phyloP scores from a whole-genome alignment of 2,888 invertebrate species.

The Callimorpha dominula region DNA sequence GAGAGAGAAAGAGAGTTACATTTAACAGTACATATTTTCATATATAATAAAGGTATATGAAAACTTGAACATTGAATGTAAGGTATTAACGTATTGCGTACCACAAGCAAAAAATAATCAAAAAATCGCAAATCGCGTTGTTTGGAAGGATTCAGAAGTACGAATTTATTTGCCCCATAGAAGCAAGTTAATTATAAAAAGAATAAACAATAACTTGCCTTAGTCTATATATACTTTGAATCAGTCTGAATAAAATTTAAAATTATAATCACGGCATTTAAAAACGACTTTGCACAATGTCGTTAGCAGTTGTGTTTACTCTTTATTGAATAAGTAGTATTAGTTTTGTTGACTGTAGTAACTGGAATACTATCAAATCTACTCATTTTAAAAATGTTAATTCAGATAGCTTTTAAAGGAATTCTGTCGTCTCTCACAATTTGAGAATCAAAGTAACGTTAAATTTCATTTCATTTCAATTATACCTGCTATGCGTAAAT shows the following conservation, averaged over 20 bases:
- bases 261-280: not conserved
- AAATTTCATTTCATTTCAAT: not conserved
- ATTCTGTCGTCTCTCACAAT: not conserved
- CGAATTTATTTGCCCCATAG: not conserved
- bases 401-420: not conserved
- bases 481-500: not conserved
- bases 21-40: not conserved
- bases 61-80: not conserved
- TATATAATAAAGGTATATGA: not conserved
- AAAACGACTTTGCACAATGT: not conserved
- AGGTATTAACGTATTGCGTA: not conserved
- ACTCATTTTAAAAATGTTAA: not conserved
- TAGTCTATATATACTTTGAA: not conserved
- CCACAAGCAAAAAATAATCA: no score
- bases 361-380: not conserved
- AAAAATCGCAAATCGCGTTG: no score
- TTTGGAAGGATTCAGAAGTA: not conserved
- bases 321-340: not conserved
- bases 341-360: not conserved
- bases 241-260: not conserved
- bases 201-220: slow-evolving; percentile 24
- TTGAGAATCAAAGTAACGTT: not conserved
- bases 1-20: not conserved
- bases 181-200: slow-evolving; percentile 43
- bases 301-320: not conserved